These are phyloP conservation scores for Parnassius apollo DNA, from an alignment of 2,888 invertebrate genomes.

Conservation along the genomic window DNA sequence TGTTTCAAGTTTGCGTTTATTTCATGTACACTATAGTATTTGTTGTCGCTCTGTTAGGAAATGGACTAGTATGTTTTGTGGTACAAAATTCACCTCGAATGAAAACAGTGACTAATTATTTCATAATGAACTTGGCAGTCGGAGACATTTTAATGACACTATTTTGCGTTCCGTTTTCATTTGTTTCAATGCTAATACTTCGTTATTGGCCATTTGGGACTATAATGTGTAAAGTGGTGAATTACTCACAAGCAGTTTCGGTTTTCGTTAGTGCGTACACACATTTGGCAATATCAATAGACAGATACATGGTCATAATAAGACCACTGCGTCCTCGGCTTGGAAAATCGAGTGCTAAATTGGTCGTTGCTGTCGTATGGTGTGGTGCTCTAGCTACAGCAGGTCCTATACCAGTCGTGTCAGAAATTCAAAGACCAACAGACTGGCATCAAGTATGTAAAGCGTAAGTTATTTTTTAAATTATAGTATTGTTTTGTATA, in stretches of 20 bases:
- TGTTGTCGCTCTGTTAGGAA: constrained; percentile 86
- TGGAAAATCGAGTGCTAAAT: constrained; percentile 85
- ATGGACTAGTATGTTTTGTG: constrained; percentile 92
- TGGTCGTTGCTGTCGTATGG: constrained; percentile 88
- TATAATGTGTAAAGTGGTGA: constrained; percentile 90
- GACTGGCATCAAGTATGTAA: constrained; percentile 83
- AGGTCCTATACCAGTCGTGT: constrained; percentile 90
- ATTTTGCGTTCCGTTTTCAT: constrained; percentile 95
- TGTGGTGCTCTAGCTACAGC: constrained; percentile 88
- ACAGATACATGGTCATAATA: constrained; percentile 94
- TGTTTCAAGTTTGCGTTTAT: constrained; percentile 85
- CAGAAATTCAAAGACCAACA: constrained; percentile 83
- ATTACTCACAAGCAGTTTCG: constrained; percentile 90
- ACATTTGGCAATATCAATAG: constrained; percentile 93
- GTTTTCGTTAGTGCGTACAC: constrained; percentile 94
- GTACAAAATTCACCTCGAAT: constrained; percentile 91
- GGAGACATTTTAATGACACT: constrained; percentile 95
- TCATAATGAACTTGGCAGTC: constrained; percentile 93
- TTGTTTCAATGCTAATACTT: constrained; percentile 88
- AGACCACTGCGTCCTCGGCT: constrained; percentile 91
- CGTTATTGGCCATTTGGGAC: constrained; percentile 95
- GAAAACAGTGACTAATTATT: constrained; percentile 95
- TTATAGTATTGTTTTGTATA: constrained; percentile 7
- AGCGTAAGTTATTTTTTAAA: constrained; percentile 76
- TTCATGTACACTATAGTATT: constrained; percentile 87